Base-by-base conservation (phyloP, 2,888 invertebrate species). In the Netelia virgata region DNA sequence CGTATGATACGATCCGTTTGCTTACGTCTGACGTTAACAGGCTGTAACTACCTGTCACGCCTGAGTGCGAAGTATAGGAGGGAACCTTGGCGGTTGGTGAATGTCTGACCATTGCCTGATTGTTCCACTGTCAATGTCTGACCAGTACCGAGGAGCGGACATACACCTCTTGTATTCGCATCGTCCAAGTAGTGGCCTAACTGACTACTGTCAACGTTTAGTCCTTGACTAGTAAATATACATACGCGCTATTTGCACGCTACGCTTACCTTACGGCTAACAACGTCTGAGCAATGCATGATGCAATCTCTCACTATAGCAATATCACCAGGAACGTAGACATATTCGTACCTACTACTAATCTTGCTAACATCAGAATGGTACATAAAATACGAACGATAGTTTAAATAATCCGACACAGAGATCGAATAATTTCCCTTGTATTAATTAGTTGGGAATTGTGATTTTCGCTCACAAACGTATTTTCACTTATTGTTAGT, bases 231-330 rank as follows among this genome's bases (percentile, higher is more conserved):
- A 74, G 74, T 57, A 61, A 66, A 74, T 64, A 70, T 57, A 78
- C 36, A 69, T 10, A 14, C 59, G 36, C 59, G 47, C 59, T 50
- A 28, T 20, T n/a, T 55, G n/a, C 47, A 43, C 20, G 59, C 36
- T 16, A 61, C 9, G 14, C 53, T 20, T 83, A 78, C 74, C 83
- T 83, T 83, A 83, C 74, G 83, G 23, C 64, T 74, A 63, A 68
- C 69, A 28, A 78, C 55, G 63, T 69, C 74, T 78, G 69, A 78
- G 61, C 69, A 64, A 69, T 70, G 73, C 63, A 36, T 43, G 61
- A 43, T 53, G 47, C 66, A 14, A 59, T 73, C 23, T 36, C 43
- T 43, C 50, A 28, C n/a, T 59, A 59, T 59, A 59, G 41, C 59
- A 47, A 36, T 55, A 18, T 18, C 36, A 41, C 9, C 16, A n/a